Conservation (phyloP, 2,113 vertebrate species). For the Myrmophylax atrothorax region DNA sequence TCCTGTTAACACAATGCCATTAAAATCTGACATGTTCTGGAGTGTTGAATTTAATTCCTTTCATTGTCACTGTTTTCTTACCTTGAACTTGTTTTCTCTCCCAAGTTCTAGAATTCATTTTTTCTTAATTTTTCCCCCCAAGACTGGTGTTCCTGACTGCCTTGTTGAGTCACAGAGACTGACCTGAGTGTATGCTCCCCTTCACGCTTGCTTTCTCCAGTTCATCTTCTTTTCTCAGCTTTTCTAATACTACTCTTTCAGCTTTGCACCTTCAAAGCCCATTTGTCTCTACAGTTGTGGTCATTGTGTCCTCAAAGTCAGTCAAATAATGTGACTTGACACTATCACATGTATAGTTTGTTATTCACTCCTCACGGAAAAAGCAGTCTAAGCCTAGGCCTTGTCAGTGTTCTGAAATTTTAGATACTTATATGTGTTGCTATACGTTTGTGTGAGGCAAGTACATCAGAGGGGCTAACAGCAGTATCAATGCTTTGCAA, state of each 20-base stretch:
- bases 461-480: background rate
- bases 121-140: fast-evolving
- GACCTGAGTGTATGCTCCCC: background rate
- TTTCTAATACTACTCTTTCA: background rate
- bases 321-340: background rate
- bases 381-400: background rate
- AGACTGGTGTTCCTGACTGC: background rate
- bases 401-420: background rate
- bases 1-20: background rate
- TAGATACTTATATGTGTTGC: background rate
- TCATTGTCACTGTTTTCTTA: background rate
- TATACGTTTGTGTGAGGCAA: background rate
- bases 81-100: background rate
- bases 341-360: background rate
- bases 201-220: background rate
- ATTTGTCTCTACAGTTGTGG: background rate
- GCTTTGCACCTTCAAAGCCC: background rate
- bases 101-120: background rate
- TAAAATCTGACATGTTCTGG: background rate
- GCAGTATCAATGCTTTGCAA: background rate
- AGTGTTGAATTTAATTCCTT: background rate
- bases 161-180: background rate
- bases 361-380: background rate
- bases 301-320: background rate
- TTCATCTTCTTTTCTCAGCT: background rate